These are phyloP conservation scores for Eupithecia vulgata DNA, from an alignment of 2,888 invertebrate species.

Conservation along the genomic window DNA sequence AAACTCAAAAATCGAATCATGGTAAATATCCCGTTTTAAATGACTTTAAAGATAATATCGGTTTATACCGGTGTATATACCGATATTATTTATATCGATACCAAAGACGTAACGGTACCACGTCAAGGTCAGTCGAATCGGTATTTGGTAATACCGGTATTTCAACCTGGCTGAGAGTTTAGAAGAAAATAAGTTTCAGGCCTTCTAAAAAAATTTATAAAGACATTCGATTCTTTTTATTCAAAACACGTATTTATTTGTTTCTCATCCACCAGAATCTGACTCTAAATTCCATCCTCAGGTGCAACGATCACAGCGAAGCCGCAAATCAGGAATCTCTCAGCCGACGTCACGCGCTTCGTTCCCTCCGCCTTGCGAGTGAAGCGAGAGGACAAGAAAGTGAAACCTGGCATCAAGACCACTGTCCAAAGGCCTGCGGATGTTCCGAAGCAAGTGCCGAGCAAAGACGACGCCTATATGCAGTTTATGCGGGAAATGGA, in stretches of 20 bases:
- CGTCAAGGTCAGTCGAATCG: no score
- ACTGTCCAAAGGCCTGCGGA: constrained; percentile 82
- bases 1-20: no score
- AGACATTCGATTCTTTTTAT: background rate
- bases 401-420: constrained; percentile 81
- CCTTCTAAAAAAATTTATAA: background rate
- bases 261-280: background rate
- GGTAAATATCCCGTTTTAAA: no score
- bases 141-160: no score
- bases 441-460: constrained; percentile 81
- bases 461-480: constrained; percentile 99
- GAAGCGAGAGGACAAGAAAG: constrained; percentile 92
- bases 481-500: constrained; percentile 99
- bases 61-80: no score
- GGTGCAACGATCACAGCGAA: constrained; percentile 97
- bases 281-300: constrained; percentile 48
- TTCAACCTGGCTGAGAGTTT: no score
- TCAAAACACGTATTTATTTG: background rate
- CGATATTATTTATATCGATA: no score
- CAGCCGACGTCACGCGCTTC: constrained; percentile 97
- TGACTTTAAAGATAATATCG: no score
- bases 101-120: no score
- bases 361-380: constrained; percentile 96
- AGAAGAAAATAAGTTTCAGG: no score
- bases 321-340: constrained; percentile 96